Evolutionary conservation across 2,888 invertebrate genomes (phyloP).

Genomic region (Endotricha flammealis): DNA sequence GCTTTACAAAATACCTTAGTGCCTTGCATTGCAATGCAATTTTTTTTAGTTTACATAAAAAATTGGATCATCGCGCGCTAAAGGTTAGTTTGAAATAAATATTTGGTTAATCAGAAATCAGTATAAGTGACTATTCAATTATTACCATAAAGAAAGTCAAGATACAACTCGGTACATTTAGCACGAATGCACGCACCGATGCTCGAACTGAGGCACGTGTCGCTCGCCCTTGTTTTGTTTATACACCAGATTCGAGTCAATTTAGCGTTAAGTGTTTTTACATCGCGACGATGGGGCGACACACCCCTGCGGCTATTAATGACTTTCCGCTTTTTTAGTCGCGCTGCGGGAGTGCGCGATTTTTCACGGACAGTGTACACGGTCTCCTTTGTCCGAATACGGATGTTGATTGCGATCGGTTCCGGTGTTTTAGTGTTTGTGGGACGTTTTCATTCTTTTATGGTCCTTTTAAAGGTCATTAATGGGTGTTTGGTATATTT

Average conservation of each 20-base stretch:
- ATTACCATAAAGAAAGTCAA: conserved; percentile 48
- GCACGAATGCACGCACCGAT: conserved; percentile 49
- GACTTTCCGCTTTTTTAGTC: conserved; percentile 53
- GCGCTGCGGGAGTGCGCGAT: conserved; percentile 53
- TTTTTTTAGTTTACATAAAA: too few relatives aligned
- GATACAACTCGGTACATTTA: conserved; percentile 71
- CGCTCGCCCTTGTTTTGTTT: conserved; percentile 56
- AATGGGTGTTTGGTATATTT: conserved; percentile 12
- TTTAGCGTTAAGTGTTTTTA: conserved; percentile 64
- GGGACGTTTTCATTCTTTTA: conserved; percentile 20
- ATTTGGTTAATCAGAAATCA: neutral
- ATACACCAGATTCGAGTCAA: conserved; percentile 60
- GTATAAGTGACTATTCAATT: conserved; percentile 33
- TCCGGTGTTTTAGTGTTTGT: conserved; percentile 43
- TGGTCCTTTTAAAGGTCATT: conserved; percentile 5
- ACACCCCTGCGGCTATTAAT: conserved; percentile 40
- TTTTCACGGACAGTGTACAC: conserved; percentile 49
- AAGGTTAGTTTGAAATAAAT: too few relatives aligned
- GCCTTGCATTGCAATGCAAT: too few relatives aligned
- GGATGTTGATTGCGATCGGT: conserved; percentile 55
- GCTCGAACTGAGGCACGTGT: conserved; percentile 51
- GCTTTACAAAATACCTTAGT: too few relatives aligned
- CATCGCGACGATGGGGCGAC: conserved; percentile 43
- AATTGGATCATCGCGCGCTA: too few relatives aligned
- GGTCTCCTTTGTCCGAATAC: conserved; percentile 41